Percentiles rank a stretch among this genome's conserved stretches.
Evolutionary conservation across 2,888 invertebrate genomes (phyloP).

Genomic region (Strigamia crassipes): DNA sequence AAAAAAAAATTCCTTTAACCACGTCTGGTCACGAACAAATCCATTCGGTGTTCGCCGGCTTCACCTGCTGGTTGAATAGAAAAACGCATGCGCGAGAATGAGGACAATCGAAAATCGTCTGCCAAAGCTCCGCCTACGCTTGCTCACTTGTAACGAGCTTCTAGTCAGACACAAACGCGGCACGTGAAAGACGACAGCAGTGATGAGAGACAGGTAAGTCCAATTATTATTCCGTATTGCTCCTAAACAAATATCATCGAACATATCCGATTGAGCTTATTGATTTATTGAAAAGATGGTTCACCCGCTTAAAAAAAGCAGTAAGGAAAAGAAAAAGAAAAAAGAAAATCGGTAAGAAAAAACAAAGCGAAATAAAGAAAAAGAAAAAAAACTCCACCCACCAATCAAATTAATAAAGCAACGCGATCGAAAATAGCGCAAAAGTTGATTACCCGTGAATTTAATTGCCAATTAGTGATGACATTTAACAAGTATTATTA

Average conservation of each 20-base stretch:
- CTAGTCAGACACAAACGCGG: slow-evolving; percentile 2
- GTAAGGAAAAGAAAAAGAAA: too few species aligned
- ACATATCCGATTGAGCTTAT: background rate
- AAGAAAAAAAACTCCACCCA: background rate
- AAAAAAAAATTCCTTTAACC: background rate
- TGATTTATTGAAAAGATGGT: background rate
- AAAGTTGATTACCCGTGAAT: background rate
- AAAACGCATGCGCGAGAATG: slow-evolving; percentile 23
- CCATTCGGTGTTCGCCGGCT: background rate
- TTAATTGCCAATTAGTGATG: background rate
- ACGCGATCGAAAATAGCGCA: background rate
- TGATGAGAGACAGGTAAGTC: slow-evolving; percentile 18
- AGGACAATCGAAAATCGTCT: slow-evolving; percentile 30
- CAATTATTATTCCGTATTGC: background rate
- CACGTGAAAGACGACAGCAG: slow-evolving; percentile 11
- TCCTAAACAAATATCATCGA: background rate
- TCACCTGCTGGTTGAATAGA: background rate
- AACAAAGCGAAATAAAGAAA: background rate
- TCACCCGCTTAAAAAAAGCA: background rate
- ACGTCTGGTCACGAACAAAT: background rate
- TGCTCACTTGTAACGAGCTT: slow-evolving; percentile 27
- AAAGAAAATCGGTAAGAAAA: too few species aligned
- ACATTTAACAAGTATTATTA: background rate
- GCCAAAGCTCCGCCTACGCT: slow-evolving; percentile 11
- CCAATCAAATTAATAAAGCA: background rate